A percentile compares a stretch with the other conserved stretches of the same genome.
phyloP scores from a whole-genome alignment of 2,113 vertebrate genomes.

The Anoura caudifer region DNA sequence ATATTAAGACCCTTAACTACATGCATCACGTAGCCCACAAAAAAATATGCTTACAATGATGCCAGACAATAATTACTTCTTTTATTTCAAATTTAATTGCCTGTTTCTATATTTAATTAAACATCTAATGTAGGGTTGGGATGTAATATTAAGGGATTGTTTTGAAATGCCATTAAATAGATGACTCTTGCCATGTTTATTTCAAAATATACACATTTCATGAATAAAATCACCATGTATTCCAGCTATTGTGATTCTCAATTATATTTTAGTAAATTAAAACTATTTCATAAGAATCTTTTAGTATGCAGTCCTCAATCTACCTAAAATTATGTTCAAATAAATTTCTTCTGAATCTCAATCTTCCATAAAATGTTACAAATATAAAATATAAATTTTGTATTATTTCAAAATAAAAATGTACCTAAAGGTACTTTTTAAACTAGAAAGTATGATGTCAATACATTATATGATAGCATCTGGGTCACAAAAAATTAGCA shows the following conservation, averaged over 20 bases:
- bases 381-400: too few species aligned
- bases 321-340: not conserved
- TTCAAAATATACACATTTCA: constrained; percentile 18
- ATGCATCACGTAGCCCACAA: constrained; percentile 57
- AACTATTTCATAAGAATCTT: not conserved
- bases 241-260: not conserved
- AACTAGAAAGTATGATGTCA: not conserved
- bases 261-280: not conserved
- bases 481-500: not conserved
- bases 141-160: constrained; percentile 69
- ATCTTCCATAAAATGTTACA: not conserved
- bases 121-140: constrained; percentile 62
- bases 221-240: not conserved
- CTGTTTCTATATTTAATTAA: constrained; percentile 78
- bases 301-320: not conserved
- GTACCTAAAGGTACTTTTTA: not conserved
- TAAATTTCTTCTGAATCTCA: not conserved
- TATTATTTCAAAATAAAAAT: constrained; percentile 2
- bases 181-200: constrained; percentile 32
- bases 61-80: constrained; percentile 59
- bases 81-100: constrained; percentile 77
- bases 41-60: constrained; percentile 61
- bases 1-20: constrained; percentile 71
- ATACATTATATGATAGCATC: not conserved
- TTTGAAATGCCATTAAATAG: constrained; percentile 71